A percentile compares a stretch with the other conserved stretches of the same genome.
Conservation (phyloP, 2,888 invertebrate species). For the Antheraea assamensis region DNA sequence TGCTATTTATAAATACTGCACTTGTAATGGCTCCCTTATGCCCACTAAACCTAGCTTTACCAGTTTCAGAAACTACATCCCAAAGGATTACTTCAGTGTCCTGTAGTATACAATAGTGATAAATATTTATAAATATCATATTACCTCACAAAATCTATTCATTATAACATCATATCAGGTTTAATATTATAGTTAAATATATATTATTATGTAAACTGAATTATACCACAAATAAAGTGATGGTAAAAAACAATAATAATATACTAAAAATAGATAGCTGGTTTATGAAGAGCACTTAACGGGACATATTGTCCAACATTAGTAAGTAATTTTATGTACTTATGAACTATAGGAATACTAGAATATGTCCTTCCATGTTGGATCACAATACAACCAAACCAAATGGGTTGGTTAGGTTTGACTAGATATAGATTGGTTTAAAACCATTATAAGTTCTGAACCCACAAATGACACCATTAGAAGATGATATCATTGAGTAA, state of each 20-base stretch:
- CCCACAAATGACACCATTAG: not conserved
- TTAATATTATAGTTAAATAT: not conserved
- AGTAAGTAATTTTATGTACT: too few relatives aligned
- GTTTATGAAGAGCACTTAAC: too few relatives aligned
- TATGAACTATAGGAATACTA: too few relatives aligned
- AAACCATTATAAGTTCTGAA: not conserved
- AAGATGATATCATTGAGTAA: not conserved
- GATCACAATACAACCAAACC: too few relatives aligned
- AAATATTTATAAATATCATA: not conserved
- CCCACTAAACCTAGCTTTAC: conserved; percentile 93
- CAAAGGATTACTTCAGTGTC: conserved; percentile 97
- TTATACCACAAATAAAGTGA: too few relatives aligned
- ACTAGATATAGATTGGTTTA: too few relatives aligned
- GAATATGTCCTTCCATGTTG: too few relatives aligned
- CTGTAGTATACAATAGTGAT: conserved; percentile 63
- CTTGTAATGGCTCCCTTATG: conserved; percentile 96
- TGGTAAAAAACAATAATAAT: too few relatives aligned
- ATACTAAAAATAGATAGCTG: too few relatives aligned
- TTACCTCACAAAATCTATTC: not conserved
- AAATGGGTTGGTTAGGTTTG: too few relatives aligned
- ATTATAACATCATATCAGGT: not conserved
- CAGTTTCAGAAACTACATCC: conserved; percentile 96
- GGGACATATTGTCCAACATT: too few relatives aligned
- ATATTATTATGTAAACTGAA: too few relatives aligned
- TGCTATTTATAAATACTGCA: conserved; percentile 86